Evolutionary conservation across 2,113 vertebrate genomes (phyloP), one percentile per base, ranked within the genome.

Genomic region (Oxyruncus cristatus): DNA sequence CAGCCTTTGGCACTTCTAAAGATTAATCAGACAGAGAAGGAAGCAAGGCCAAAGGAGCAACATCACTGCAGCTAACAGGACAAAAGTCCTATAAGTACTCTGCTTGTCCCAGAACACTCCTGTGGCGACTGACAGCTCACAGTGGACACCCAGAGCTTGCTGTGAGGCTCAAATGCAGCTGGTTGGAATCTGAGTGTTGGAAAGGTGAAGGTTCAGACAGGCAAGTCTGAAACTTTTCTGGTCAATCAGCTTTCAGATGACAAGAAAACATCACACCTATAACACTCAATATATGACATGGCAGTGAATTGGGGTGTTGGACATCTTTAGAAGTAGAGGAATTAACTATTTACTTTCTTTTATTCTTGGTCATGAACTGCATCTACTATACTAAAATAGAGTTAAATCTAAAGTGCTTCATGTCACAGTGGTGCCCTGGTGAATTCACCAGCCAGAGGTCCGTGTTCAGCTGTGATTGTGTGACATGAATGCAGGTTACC

Each of bases 401-500:
- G 41, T 32, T 76, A 62, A 72, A 77, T 50, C 35, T 63, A 14
- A 86, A 76, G 17, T 23, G 10, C 46, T n/a, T 21, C 26, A 14
- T 71, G 68, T 11, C 44, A 42, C 20, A n/a, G 27, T 14, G 27
- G 8, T 47, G 35, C 46, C 73, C 52, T 84, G 7, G 11, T 63
- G 35, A 42, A 42, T 89, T 78, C 59, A 44, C 53, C 62, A 88
- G 62, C 9, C 56, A 46, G 42, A 6, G 33, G 37, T 14, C 39
- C 11, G 19, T 0, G 0, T 23, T 46, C 30, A 49, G 37, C 6
- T 28, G 56, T 47, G 59, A 24, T 8, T 1, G 50, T 27, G 50
- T 5, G 33, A 63, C 28, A 46, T 0, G 4, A 52, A 28, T 47
- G 72, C 21, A 66, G 39, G 7, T 95, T 98, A 99, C 99, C 99